Evolutionary conservation across 2,113 vertebrate genomes (phyloP), one percentile per base, ranked within the genome.

Genomic region (Haemorhous mexicanus): DNA sequence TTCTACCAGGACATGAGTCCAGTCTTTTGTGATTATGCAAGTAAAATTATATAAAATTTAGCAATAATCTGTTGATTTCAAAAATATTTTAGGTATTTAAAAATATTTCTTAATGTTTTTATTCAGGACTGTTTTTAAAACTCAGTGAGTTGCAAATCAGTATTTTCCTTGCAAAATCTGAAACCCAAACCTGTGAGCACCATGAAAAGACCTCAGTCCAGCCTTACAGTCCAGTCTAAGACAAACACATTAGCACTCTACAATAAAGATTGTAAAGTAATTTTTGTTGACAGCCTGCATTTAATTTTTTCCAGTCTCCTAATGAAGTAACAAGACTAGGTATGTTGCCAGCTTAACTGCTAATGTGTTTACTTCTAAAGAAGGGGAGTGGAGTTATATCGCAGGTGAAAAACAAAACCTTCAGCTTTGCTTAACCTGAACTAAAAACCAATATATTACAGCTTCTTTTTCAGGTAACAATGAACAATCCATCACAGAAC

Each of bases 361-460:
- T 82, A 84, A 52, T 22, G 52, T 84, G 53, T 90, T 95, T 94
- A 72, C 73, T 88, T 90, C 87, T 49, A 35, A 79, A 94, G 87
- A 83, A 81, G n/a, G 53, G 39, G 59, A 92, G 44, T 32, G 55
- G 69, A 89, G 61, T 52, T 73, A 27, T n/a, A 91, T 22, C 16
- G 23, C 72, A 67, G 18, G 33, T 7, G 7, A 84, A 77, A 95
- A 91, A 53, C 78, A 89, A 95, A 91, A 56, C 70, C 35, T 78
- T 73, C 49, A 84, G 53, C 72, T 93, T 91, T 78, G 59, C 76
- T 95, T 89, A 92, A 77, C 59, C 56, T 64, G 74, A 97, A 94
- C 68, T 49, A 79, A 44, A 83, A 87, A 30, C 61, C 47, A 47
- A 64, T 50, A 26, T 55, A 93, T 75, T 70, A 93, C 64, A 87